A percentile compares a stretch with the other conserved stretches of the same genome.
phyloP scores from a whole-genome alignment of 1,140 invertebrate species.

The Melitaea cinxia region DNA sequence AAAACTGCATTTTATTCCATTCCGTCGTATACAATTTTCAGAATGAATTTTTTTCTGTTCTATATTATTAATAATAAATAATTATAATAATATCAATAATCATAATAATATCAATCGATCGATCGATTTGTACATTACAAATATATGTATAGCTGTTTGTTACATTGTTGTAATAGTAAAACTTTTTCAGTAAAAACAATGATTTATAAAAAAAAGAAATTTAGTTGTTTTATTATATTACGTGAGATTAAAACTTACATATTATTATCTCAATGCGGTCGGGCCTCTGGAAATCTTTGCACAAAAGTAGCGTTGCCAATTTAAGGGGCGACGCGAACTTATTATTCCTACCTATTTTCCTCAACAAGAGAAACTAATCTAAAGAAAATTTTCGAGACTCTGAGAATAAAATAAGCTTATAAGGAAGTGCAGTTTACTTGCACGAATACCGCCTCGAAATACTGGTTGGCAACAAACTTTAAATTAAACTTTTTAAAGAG shows the following conservation, averaged over 20 bases:
- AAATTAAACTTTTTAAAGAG: constrained; percentile 73
- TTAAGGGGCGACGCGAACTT: constrained; percentile 71
- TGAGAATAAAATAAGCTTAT: constrained; percentile 80
- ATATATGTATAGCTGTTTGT: no score
- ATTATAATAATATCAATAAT: no score
- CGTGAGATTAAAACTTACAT: neutral
- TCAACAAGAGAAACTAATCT: constrained; percentile 81
- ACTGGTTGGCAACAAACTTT: constrained; percentile 73
- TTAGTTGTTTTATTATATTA: neutral
- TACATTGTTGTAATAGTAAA: no score
- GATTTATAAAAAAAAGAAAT: no score
- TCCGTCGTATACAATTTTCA: no score
- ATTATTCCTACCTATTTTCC: constrained; percentile 77
- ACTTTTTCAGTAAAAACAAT: no score
- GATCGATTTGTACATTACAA: no score
- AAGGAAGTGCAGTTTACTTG: constrained; percentile 77
- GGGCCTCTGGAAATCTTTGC: constrained; percentile 53
- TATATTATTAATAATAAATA: no score
- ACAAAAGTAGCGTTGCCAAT: constrained; percentile 65
- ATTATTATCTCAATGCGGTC: constrained; percentile 39
- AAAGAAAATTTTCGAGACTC: constrained; percentile 79
- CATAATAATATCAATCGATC: no score
- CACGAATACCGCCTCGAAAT: constrained; percentile 69
- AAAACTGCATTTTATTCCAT: neutral
- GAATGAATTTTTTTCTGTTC: no score